Base-by-base conservation (phyloP, 2,888 invertebrate genomes). In the Cheilosia urbana region DNA sequence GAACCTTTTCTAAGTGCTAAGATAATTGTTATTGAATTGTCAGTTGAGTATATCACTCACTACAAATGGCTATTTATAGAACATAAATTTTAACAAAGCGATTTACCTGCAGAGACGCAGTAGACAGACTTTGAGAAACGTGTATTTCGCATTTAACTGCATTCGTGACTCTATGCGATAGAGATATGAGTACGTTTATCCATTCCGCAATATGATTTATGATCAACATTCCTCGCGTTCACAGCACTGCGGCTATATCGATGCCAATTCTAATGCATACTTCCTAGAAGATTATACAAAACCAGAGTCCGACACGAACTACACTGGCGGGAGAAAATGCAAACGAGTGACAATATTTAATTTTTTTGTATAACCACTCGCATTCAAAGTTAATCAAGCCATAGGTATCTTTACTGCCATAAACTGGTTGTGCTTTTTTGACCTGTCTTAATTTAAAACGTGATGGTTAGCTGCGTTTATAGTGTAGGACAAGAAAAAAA, bases 201-300 rank as follows among this genome's bases (percentile, higher is more conserved):
- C 13, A 13, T 13, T 27, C 6, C 13, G 15, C 3, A 13, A 13
- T 24, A 17, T 49, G 49, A 49, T 49, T 49, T 21, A 49, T 21
- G 49, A 11, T 19, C 49, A 21, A 21, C 49, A 49, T 49, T 49
- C 21, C 13, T 13, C 47, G 11, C 21, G 3, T 17, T 13, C 11
- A n/a, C n/a, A 42, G 7, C 13, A 19, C 45, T 47, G 17, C 6
- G 45, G 9, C n/a, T 17, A 47, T 7, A 47, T 17, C 21, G 19
- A 49, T 21, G 21, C 49, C 24, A 51, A 24, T 27, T 51, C 24
- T 15, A 62, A 15, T 62, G 24, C 37, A 71, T 49, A 55, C 19
- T 68, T 55, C 42, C 66, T 42, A 17, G 55, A 19, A n/a, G 6
- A 68, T 51, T 21, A 24, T 27, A 68, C 17, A 19, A 19, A 55